Evolutionary conservation across 2,797 vertebrate species (phyloP), one percentile per base, ranked within the genome.

Genomic region (Xenops minutus): DNA sequence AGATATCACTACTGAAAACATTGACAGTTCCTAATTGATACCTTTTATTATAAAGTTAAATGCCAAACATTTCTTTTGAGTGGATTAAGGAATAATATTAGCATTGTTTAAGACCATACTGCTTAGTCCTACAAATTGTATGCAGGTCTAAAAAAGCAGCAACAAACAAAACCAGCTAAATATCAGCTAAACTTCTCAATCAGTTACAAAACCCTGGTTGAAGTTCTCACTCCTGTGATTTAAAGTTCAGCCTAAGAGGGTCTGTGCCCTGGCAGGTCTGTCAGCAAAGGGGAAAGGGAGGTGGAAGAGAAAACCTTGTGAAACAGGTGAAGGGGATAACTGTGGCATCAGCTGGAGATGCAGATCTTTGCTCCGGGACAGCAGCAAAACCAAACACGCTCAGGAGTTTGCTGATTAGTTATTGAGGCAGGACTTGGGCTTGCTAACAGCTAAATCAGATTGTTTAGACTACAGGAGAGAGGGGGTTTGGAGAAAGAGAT

Each of bases 1-100:
- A 98, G 97, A 97, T 97, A 98, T 95, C 97, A 94, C 96, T 92
- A 97, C 97, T 96, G 96, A 98, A 98, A 98, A 98, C 97, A 98
- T 97, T 93, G 97, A 97, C 98, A 98, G 96, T 94, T 97, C 85
- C 85, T 98, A 98, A 98, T 95, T 98, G 98, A 98, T 98, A 97
- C 93, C 97, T 98, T 98, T 98, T 97, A 98, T 98, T 97, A 97
- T 96, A 87, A 97, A 98, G 90, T 94, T 96, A 97, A 97, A 97
- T 97, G 97, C 91, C 93, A 98, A 97, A 97, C 94, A 97, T 96
- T 95, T 91, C 90, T 92, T 95, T 94, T 90, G 95, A 98, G 95
- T 96, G 91, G 91, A 97, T 97, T 94, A 95, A 97, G 77, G 88
- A 96, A 96, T 95, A 93, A 94, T 95, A 93, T 97, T 93, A 95